A percentile compares a stretch with the other conserved stretches of the same genome.
Evolutionary conservation across 2,888 invertebrate species (phyloP).

Genomic region (Tachina lurida): DNA sequence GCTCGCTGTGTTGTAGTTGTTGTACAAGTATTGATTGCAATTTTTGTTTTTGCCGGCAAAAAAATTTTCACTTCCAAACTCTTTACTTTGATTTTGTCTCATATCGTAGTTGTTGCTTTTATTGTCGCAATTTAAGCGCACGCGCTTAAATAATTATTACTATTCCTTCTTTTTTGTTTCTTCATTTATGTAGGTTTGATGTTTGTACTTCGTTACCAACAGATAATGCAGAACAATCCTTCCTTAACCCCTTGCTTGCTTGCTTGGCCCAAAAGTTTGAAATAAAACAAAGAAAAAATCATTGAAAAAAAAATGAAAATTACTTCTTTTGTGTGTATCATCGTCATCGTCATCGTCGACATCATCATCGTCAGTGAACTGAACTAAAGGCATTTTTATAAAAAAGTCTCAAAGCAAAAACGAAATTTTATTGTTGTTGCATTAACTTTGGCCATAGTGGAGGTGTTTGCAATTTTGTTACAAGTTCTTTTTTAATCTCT

Average conservation of each 20-base stretch:
- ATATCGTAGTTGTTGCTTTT: conserved; percentile 31
- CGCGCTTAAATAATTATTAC: conserved; percentile 57
- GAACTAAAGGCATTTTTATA: conserved; percentile 53
- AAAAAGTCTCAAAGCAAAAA: conserved; percentile 24
- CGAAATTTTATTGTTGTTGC: conserved; percentile 9
- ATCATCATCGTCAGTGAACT: conserved; percentile 40
- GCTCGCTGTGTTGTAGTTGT: not conserved
- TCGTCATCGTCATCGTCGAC: conserved; percentile 26
- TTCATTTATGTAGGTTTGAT: conserved; percentile 20
- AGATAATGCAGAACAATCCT: conserved; percentile 57
- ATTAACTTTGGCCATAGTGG: conserved; percentile 49
- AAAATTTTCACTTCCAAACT: conserved; percentile 61
- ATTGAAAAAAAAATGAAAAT: conserved; percentile 32
- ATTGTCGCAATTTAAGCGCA: conserved; percentile 55
- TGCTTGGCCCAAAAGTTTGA: not conserved
- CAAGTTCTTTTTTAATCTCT: conserved; percentile 40
- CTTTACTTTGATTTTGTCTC: conserved; percentile 56
- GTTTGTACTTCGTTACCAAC: conserved; percentile 33
- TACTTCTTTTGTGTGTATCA: conserved; percentile 55
- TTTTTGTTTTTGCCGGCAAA: conserved; percentile 64
- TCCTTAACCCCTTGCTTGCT: not conserved
- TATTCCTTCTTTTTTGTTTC: not conserved
- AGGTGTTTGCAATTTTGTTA: conserved; percentile 60
- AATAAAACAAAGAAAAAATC: conserved; percentile 1
- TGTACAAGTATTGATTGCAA: conserved; percentile 59